Evolutionary conservation across 1,140 invertebrate genomes (phyloP).

Genomic region (Chironomus striatipennis): DNA sequence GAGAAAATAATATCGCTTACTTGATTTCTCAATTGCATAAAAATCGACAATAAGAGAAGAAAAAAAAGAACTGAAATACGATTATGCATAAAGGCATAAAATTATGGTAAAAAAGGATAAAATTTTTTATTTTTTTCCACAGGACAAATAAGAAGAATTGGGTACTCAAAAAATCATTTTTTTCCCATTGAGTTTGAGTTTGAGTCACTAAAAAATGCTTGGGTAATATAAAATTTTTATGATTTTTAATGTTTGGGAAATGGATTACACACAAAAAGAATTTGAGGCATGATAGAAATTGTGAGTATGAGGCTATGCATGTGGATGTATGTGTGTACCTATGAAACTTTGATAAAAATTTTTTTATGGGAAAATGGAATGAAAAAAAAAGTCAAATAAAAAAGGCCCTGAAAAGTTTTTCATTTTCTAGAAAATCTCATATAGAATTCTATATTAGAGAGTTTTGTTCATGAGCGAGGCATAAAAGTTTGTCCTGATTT

Average conservation of each 20-base stretch:
- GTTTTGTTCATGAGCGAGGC: too few species aligned
- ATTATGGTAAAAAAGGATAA: neutral
- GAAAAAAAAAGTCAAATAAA: neutral
- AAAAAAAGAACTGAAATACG: neutral
- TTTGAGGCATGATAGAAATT: neutral
- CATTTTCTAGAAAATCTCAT: neutral
- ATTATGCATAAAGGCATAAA: slow-evolving; percentile 19
- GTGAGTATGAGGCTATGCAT: neutral
- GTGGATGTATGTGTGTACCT: neutral
- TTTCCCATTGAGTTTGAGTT: neutral
- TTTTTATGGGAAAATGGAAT: neutral
- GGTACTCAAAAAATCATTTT: slow-evolving; percentile 5
- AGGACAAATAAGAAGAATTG: neutral
- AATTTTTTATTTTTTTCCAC: neutral
- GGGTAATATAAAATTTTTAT: slow-evolving; percentile 19
- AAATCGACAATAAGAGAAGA: neutral
- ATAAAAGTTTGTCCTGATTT: too few species aligned
- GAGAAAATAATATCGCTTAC: neutral
- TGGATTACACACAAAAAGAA: neutral
- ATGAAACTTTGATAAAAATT: slow-evolving; percentile 20
- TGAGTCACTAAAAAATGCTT: neutral
- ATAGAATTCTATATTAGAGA: too few species aligned
- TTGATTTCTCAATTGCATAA: slow-evolving; percentile 16
- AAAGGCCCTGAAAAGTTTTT: slow-evolving; percentile 3
- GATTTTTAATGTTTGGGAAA: slow-evolving; percentile 22